Evolutionary conservation across 1,140 invertebrate species (phyloP), one percentile per base, ranked within the genome.

Genomic region (Elysia chlorotica): DNA sequence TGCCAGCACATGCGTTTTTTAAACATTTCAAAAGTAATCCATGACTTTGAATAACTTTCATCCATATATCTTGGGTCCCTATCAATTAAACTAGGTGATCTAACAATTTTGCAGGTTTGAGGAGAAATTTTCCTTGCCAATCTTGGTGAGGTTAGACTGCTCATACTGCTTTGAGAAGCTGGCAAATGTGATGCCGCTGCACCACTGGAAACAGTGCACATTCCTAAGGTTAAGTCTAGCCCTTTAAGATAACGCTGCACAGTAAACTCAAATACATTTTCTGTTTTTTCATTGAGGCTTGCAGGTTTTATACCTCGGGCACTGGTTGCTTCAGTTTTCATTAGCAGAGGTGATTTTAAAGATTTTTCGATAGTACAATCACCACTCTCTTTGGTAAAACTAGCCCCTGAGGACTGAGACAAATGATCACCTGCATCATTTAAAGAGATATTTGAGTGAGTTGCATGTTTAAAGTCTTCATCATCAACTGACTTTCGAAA

Each of bases 1-100:
- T 61, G 41, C 73, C 73, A 75, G 0, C 31, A 23, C 31, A 78
- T 53, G 41, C 56, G 31, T 41, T 54, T 25, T 14, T 28, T 48
- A 48, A 75, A 73, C 17, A 23, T 56, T 56, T 75, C 68, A 71
- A 71, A 78, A 14, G 53, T 30, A 19, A 38, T 33, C 76, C 76
- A 78, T 14, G 59, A 37, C 23, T 36, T 54, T 33, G 48, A 28
- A 17, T 56, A 19, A 36, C 33, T 37, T 30, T 65, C 70, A 59
- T 59, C 66, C 0, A 30, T n/a, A 21, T 70, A 21, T 37, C 23
- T 36, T 31, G 37, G 41, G 10, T 48, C n/a, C 17, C 14, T 23
- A 70, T 25, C 35, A 61, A 6, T 14, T 6, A 2, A 14, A 30
- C 48, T 41, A 30, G 36, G 2, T 57, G 67, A 36, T 25, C 28